These are phyloP conservation scores for Triplophysa dalaica DNA, from an alignment of 2,113 vertebrate species.

Conservation along the genomic window DNA sequence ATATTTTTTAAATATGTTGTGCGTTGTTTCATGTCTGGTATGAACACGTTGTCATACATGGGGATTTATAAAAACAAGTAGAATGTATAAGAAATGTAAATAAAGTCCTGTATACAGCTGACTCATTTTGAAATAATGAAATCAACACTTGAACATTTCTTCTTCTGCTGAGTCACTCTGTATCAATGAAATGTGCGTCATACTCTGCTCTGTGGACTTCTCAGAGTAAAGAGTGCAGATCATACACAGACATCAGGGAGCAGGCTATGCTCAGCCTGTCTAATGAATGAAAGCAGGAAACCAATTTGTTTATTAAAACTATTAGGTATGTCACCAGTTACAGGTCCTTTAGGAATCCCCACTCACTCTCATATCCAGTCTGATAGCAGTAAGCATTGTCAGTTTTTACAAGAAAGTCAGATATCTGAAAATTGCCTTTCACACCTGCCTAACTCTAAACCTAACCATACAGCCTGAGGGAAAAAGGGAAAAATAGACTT, in stretches of 20 bases:
- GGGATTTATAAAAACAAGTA: background rate
- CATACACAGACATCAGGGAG: background rate
- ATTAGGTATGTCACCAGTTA: background rate
- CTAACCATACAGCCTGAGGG: slow-evolving; percentile 35
- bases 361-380: background rate
- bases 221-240: slow-evolving; percentile 13
- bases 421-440: slow-evolving; percentile 41
- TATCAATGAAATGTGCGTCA: background rate
- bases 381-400: background rate
- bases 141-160: background rate
- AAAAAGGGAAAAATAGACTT: slow-evolving; percentile 34
- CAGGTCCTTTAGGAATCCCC: background rate
- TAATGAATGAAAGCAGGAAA: background rate
- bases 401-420: background rate
- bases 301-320: background rate
- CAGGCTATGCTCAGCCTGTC: background rate
- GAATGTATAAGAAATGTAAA: background rate
- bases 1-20: no score
- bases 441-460: slow-evolving; percentile 46
- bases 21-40: no score
- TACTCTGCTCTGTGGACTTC: background rate
- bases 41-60: no score
- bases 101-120: background rate
- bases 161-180: slow-evolving; percentile 10
- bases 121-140: slow-evolving; percentile 8